Base-by-base conservation (phyloP, 2,797 vertebrate genomes). In the Channallabes apus region DNA sequence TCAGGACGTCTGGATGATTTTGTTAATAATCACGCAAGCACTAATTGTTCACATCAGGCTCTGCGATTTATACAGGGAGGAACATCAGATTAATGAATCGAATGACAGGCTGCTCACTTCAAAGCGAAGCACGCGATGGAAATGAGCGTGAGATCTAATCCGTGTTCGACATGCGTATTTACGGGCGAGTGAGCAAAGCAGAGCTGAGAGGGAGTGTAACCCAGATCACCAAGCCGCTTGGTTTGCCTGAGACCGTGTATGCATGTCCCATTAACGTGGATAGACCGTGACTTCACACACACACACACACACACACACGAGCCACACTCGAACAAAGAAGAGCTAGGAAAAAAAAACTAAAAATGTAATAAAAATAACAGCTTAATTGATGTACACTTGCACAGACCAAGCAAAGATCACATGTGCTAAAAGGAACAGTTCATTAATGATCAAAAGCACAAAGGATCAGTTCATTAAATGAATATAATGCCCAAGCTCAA, bases 241-340 rank as follows among this genome's bases (percentile, higher is more conserved):
- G 38, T 27, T 17, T 61, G 24, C 77, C 83, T 58, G 11, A 9
- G 18, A 12, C 7, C 4, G 38, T 1, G 15, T 15, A 18, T 2
- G 3, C 29, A 35, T 84, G 87, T 72, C 87, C 71, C 72, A 89
- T 84, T 86, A 85, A 62, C 51, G 84, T 79, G 9, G 4, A 6
- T 6, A 0, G 82, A 84, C 56, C 79, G 79, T 27, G 69, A 75
- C 54, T 69, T 68, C 76, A 78, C 80, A 76, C 73, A 58, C 11
- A n/a, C n/a, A n/a, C n/a, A n/a, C n/a, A n/a, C n/a, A n/a, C n/a
- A n/a, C n/a, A n/a, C n/a, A n/a, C n/a, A n/a, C n/a, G 51, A 87
- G 62, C 22, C 38, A 41, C 41, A 41, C 38, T 41, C 4, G 1
- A 41, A 41, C 41, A 41, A 41, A 41, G 38, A 32, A 67, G 5